phyloP scores from a whole-genome alignment of 2,888 invertebrate species.

The Cantharis rustica region DNA sequence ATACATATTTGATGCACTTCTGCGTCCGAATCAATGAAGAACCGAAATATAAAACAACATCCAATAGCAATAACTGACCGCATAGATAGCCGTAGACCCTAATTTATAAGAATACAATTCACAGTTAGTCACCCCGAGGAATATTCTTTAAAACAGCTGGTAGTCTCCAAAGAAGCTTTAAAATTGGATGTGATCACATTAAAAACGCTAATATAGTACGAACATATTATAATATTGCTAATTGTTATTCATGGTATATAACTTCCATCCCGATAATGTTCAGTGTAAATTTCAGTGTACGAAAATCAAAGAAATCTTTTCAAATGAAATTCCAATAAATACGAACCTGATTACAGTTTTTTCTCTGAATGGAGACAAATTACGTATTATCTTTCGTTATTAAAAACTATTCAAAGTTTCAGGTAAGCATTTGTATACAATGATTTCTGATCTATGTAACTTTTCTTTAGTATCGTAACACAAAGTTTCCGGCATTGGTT shows the following conservation, averaged over 20 bases:
- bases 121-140: too few species aligned
- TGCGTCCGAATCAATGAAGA: too few species aligned
- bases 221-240: not conserved
- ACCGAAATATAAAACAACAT: too few species aligned
- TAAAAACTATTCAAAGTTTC: constrained; percentile 5
- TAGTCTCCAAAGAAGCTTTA: too few species aligned
- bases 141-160: too few species aligned
- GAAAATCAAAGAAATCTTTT: not conserved
- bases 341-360: not conserved
- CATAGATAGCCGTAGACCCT: too few species aligned
- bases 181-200: too few species aligned
- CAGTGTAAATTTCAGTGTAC: not conserved
- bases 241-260: not conserved
- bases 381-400: not conserved
- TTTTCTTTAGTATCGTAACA: constrained; percentile 21
- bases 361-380: not conserved
- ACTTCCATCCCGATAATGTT: not conserved
- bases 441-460: constrained; percentile 23
- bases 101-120: too few species aligned
- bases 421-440: constrained; percentile 19
- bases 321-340: not conserved
- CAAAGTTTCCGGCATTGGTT: constrained; percentile 26
- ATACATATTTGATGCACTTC: too few species aligned
- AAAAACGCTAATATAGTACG: not conserved
- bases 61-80: too few species aligned